These are phyloP conservation scores for Lycodopsis pacificus DNA, from an alignment of 2,797 vertebrate species.

Conservation along the genomic window DNA sequence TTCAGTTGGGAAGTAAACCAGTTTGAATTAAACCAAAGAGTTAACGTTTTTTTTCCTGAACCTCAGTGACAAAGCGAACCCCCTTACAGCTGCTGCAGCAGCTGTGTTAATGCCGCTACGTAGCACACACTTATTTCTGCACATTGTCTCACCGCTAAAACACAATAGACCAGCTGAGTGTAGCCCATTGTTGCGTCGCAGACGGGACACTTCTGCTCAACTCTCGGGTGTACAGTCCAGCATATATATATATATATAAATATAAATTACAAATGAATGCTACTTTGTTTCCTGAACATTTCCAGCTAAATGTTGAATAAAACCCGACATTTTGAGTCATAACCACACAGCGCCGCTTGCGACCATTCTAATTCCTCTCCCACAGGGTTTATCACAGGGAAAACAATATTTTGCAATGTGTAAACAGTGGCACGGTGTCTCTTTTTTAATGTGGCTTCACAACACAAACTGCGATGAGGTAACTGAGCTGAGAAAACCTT, in stretches of 20 bases:
- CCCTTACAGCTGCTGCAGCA: background rate
- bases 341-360: background rate
- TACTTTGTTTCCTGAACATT: background rate
- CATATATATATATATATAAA: too few species aligned
- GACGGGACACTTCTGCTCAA: background rate
- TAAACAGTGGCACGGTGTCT: background rate
- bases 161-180: background rate
- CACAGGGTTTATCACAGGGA: background rate
- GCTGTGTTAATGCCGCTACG: background rate
- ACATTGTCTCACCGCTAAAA: background rate
- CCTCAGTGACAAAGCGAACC: background rate
- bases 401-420: background rate
- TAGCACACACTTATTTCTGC: background rate
- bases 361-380: background rate
- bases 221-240: background rate
- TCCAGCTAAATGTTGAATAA: background rate
- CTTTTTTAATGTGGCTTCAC: slow-evolving; percentile 25
- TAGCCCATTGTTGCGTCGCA: background rate
- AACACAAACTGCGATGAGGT: slow-evolving; percentile 29
- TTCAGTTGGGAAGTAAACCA: background rate
- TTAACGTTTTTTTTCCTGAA: background rate
- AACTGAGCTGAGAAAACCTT: slow-evolving; percentile 31
- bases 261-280: background rate
- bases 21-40: background rate
- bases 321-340: background rate